phyloP scores from a whole-genome alignment of 2,888 invertebrate genomes.

The Morpho achilles region DNA sequence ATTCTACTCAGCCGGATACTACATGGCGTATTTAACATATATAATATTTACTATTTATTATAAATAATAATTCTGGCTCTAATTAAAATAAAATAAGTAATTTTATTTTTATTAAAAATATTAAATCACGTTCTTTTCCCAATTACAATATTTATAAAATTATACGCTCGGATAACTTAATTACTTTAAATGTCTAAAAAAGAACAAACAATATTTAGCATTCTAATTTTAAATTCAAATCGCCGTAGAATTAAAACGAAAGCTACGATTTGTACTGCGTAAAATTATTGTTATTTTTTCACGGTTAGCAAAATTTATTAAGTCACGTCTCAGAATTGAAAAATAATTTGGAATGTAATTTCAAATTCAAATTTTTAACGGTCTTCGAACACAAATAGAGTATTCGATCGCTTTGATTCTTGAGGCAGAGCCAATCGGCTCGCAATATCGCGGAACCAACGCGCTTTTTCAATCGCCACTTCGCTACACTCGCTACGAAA shows the following conservation, averaged over 20 bases:
- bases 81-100: too few relatives aligned
- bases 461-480: conserved; percentile 68
- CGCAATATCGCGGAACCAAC: conserved; percentile 50
- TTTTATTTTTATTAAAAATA: too few relatives aligned
- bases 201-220: conserved; percentile 1
- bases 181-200: neutral
- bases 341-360: conserved; percentile 27
- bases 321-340: neutral
- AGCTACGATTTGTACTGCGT: too few relatives aligned
- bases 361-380: conserved; percentile 30
- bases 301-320: neutral
- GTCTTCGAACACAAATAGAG: conserved; percentile 28
- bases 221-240: neutral
- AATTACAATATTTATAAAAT: neutral
- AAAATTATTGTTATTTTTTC: too few relatives aligned
- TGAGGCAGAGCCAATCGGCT: conserved; percentile 44
- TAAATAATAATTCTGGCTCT: too few relatives aligned
- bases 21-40: too few relatives aligned
- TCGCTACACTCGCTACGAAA: conserved; percentile 40
- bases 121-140: too few relatives aligned
- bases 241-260: too few relatives aligned
- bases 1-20: too few relatives aligned
- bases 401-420: conserved; percentile 31
- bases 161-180: neutral
- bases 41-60: too few relatives aligned